These are phyloP conservation scores for Ormyrus pomaceus DNA, from an alignment of 2,888 invertebrate species.

Conservation along the genomic window DNA sequence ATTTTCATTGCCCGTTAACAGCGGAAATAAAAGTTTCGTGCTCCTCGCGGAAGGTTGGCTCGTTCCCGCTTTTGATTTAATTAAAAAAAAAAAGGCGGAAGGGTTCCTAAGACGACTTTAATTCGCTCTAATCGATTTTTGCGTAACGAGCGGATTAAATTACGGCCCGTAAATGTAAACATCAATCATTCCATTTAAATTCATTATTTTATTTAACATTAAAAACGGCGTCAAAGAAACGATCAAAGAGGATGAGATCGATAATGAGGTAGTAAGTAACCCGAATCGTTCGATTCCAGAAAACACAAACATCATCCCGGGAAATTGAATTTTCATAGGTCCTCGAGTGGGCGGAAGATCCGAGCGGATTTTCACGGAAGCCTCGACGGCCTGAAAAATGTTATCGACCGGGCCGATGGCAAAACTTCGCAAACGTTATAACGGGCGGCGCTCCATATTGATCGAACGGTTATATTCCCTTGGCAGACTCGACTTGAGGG, in stretches of 20 bases:
- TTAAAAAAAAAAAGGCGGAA: conserved; percentile 3
- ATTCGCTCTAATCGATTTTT: too few relatives aligned
- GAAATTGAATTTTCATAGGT: conserved; percentile 41
- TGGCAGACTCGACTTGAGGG: background rate
- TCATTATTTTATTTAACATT: too few relatives aligned
- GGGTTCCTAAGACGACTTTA: too few relatives aligned
- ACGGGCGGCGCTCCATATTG: conserved; percentile 44
- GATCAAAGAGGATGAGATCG: too few relatives aligned
- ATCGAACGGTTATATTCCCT: conserved; percentile 50
- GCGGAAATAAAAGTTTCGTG: conserved; percentile 40
- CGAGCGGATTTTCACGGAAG: conserved; percentile 22
- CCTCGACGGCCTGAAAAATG: conserved; percentile 34
- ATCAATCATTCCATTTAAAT: too few relatives aligned
- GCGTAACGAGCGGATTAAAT: too few relatives aligned
- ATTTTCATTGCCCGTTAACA: conserved; percentile 41
- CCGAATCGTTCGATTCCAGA: background rate
- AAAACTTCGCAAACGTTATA: conserved; percentile 49
- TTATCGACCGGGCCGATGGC: conserved; percentile 48
- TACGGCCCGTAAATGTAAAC: too few relatives aligned
- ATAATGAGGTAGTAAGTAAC: too few relatives aligned
- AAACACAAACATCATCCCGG: conserved; percentile 31
- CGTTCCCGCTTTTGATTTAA: conserved; percentile 21
- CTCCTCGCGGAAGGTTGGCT: background rate
- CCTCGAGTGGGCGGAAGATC: background rate
- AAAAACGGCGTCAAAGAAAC: too few relatives aligned